A percentile compares a stretch with the other conserved stretches of the same genome.
Conservation (phyloP, 30 jellyfish, hydroid and myxozoan genomes). For the Aurelia sp. region DNA sequence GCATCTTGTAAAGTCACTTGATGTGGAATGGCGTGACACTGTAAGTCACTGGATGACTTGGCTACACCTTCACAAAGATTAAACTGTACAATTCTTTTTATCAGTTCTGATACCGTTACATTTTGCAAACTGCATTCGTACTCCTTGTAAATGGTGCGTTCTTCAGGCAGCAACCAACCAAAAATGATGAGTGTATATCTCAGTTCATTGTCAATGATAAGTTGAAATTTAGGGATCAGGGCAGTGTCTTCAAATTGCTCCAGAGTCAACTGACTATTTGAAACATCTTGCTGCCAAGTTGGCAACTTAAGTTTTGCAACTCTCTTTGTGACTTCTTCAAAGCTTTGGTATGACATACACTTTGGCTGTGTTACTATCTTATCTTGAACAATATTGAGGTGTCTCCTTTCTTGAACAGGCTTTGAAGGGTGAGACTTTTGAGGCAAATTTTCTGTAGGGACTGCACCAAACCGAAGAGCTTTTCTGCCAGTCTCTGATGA, state of each 20-base stretch:
- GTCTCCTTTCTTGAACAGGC: slow-evolving; percentile 38
- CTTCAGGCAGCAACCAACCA: slow-evolving; percentile 29
- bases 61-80: slow-evolving; percentile 21
- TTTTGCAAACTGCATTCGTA: slow-evolving; percentile 23
- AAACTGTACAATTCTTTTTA: slow-evolving; percentile 9
- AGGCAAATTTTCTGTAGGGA: slow-evolving; percentile 23
- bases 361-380: slow-evolving; percentile 12
- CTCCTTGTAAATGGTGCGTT: slow-evolving; percentile 21
- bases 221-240: slow-evolving; percentile 30
- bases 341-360: not conserved
- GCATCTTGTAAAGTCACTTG: slow-evolving; percentile 15
- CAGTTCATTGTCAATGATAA: slow-evolving; percentile 3
- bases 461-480: slow-evolving; percentile 30
- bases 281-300: slow-evolving; percentile 27
- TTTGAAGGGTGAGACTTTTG: slow-evolving; percentile 16
- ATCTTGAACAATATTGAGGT: slow-evolving; percentile 27
- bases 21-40: slow-evolving; percentile 4
- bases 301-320: slow-evolving; percentile 27
- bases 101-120: slow-evolving; percentile 24
- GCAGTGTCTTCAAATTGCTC: slow-evolving; percentile 38
- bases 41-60: not conserved
- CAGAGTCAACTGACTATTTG: slow-evolving; percentile 23
- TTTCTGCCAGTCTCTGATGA: slow-evolving; percentile 16
- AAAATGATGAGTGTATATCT: slow-evolving; percentile 5
- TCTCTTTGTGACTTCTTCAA: slow-evolving; percentile 22